These are phyloP conservation scores for Lutjanus erythropterus DNA, from an alignment of 2,113 vertebrate species.

Conservation along the genomic window DNA sequence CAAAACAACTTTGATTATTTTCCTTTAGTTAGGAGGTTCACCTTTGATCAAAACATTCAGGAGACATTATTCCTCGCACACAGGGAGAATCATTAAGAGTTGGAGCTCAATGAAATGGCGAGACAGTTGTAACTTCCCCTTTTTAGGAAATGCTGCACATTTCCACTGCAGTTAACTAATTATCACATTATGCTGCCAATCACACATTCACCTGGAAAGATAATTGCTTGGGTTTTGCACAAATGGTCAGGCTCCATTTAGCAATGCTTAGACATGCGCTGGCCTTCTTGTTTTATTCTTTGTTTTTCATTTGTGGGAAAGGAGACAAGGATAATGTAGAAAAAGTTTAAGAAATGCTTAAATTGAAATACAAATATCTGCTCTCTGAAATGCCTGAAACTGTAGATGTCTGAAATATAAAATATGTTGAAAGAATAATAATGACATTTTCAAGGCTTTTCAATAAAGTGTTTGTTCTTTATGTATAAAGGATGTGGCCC, in stretches of 20 bases:
- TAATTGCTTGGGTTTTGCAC: slow-evolving; percentile 27
- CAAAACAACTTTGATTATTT: not conserved
- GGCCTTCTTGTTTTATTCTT: not conserved
- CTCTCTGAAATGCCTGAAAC: slow-evolving; percentile 1
- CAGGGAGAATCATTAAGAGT: not conserved
- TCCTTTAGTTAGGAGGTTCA: not conserved
- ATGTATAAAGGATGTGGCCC: too few relatives aligned
- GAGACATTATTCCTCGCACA: not conserved
- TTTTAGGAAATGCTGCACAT: not conserved
- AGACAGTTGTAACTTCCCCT: not conserved
- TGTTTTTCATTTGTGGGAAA: slow-evolving; percentile 6
- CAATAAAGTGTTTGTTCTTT: not conserved
- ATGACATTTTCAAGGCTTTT: not conserved
- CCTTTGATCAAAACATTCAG: not conserved
- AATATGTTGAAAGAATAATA: not conserved
- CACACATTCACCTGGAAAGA: slow-evolving; percentile 34
- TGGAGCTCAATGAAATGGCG: not conserved
- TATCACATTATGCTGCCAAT: slow-evolving; percentile 24
- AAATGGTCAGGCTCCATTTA: slow-evolving; percentile 11
- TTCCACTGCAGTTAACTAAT: slow-evolving; percentile 11
- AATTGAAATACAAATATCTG: too few relatives aligned
- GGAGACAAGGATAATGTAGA: not conserved
- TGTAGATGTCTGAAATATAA: not conserved
- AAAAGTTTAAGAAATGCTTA: not conserved
- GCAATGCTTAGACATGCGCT: slow-evolving; percentile 1